Percentiles rank a stretch among this genome's conserved stretches.
These are phyloP conservation scores for Coelopa pilipes DNA, from an alignment of 2,888 invertebrate species.

Conservation along the genomic window DNA sequence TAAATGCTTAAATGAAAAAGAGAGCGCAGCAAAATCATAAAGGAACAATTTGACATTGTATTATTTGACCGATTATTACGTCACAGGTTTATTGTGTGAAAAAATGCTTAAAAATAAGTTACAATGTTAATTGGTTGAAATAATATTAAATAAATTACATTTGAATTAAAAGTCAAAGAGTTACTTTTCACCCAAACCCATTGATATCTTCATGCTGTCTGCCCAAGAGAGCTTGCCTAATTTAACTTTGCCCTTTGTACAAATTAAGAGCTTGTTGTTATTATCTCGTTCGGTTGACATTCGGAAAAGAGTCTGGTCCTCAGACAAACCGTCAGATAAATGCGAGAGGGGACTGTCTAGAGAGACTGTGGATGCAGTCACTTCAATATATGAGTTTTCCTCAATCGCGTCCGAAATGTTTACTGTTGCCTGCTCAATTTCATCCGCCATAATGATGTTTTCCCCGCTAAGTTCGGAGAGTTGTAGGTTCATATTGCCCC, in stretches of 20 bases:
- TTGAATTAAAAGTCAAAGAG: not conserved
- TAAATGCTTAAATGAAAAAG: constrained; percentile 31
- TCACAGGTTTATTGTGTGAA: no score
- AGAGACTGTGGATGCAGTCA: constrained; percentile 52
- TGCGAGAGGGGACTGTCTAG: constrained; percentile 56
- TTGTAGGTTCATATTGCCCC: constrained; percentile 60
- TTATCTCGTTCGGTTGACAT: constrained; percentile 50
- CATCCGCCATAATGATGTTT: constrained; percentile 55
- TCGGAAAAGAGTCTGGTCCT: constrained; percentile 53
- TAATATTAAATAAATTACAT: constrained; percentile 5
- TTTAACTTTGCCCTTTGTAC: constrained; percentile 53
- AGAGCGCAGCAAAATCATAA: not conserved
- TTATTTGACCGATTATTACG: no score
- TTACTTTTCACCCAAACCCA: constrained; percentile 43
- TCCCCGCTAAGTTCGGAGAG: constrained; percentile 61
- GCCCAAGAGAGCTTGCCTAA: constrained; percentile 65
- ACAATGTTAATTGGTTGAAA: not conserved
- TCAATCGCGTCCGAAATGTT: constrained; percentile 64
- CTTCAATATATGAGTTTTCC: constrained; percentile 54
- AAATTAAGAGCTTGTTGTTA: constrained; percentile 51
- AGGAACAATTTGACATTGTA: no score
- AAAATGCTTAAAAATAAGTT: no score
- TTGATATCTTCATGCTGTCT: constrained; percentile 53
- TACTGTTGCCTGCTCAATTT: constrained; percentile 54
- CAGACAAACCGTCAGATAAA: constrained; percentile 52